Base-by-base conservation (phyloP, 2,888 invertebrate species). In the Oligia latruncula region DNA sequence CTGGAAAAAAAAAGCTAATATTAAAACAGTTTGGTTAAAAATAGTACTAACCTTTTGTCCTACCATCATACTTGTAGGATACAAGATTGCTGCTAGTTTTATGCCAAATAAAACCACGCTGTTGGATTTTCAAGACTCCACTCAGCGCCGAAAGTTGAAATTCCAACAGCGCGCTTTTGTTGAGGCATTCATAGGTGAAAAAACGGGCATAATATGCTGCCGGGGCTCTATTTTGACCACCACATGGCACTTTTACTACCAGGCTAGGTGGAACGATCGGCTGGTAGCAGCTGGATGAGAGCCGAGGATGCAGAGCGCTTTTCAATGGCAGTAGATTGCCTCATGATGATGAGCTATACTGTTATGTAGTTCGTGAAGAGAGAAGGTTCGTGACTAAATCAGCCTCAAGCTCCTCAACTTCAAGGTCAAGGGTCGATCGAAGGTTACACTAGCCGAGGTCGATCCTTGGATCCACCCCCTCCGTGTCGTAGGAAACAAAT, bases 1-100 rank as follows among this genome's bases (percentile, higher is more conserved):
- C 86, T 85, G 80, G 78, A 87, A n/a, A 73, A 68, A 66, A 74
- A 73, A 8, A n/a, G 0, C 0, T 11, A n/a, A 5, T 46, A 17
- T n/a, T 55, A 46, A 55, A 66, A 60, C 49, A 20, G 13, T 70
- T 70, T 49, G 9, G 2, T 17, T 1, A 23, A 23, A 35, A 71
- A 40, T 8, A 71, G 23, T 15, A 4, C 35, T 35, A 23, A 35
- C 8, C 0, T 62, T 62, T 43, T 29, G 6, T 13, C 43, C 11
- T 6, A 29, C 11, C 40, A 17, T 43, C 40, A 40, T 55, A 9
- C 17, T n/a, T 17, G 35, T 17, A 55, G 1, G 9, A n/a, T 8
- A 58, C 15, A 60, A n/a, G 13, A 40, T 40, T 17, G n/a, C n/a
- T 9, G 55, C 0, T 40, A 52, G 23, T 71, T 35, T 40, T 40